Conservation (phyloP, 2,888 invertebrate species). For the Phaedon cochleariae region DNA sequence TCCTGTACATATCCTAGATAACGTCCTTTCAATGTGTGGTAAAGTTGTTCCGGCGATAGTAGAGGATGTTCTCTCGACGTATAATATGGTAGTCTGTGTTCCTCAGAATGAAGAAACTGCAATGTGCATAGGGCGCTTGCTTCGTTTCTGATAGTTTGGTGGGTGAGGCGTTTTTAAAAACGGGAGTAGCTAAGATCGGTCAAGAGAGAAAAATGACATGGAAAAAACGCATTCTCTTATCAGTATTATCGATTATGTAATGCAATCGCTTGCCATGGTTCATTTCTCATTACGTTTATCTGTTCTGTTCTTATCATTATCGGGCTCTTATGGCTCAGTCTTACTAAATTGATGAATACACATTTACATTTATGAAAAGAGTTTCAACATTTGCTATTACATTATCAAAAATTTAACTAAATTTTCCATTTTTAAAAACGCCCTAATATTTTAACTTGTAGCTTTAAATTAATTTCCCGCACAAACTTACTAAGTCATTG, state of each 20-base stretch:
- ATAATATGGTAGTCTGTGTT: conserved; percentile 23
- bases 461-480: conserved; percentile 28
- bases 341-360: not conserved
- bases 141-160: conserved; percentile 17
- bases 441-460: conserved; percentile 19
- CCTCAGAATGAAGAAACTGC: conserved; percentile 19
- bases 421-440: conserved; percentile 10
- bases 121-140: conserved; percentile 1
- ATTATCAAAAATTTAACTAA: not conserved
- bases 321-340: not conserved
- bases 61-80: conserved; percentile 16
- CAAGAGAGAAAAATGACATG: not conserved
- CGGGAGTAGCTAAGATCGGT: not conserved
- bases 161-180: conserved; percentile 12
- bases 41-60: conserved; percentile 11
- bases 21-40: conserved; percentile 12
- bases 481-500: conserved; percentile 36
- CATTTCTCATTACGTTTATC: not conserved
- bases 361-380: not conserved
- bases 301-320: not conserved
- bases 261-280: not conserved
- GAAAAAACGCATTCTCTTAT: not conserved
- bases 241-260: not conserved
- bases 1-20: too few species aligned
- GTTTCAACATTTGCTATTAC: not conserved